phyloP scores from a whole-genome alignment of 2,113 vertebrate genomes.

The Scomber scombrus region DNA sequence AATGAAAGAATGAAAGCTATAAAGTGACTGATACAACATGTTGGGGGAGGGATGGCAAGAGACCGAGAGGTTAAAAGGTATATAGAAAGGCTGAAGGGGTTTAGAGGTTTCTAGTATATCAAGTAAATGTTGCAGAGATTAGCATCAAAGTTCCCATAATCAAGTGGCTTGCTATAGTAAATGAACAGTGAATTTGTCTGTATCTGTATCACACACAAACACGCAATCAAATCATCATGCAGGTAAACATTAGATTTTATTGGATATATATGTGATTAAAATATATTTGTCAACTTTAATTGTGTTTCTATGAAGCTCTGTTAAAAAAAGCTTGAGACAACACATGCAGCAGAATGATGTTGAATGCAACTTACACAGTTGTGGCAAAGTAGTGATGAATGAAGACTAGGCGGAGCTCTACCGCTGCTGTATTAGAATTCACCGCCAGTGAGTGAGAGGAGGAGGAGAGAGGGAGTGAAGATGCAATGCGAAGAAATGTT shows the following conservation, averaged over 20 bases:
- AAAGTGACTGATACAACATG: conserved; percentile 38
- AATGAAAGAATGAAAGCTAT: conserved; percentile 49
- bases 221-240: not conserved
- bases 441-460: conserved; percentile 38
- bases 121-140: conserved; percentile 30
- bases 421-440: conserved; percentile 74
- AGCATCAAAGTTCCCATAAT: conserved; percentile 1
- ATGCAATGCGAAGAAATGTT: conserved; percentile 63
- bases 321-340: conserved; percentile 4
- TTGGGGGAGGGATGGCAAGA: not conserved
- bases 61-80: conserved; percentile 19
- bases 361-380: conserved; percentile 52
- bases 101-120: conserved; percentile 26
- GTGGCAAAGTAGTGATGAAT: conserved; percentile 75
- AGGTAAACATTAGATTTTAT: not conserved
- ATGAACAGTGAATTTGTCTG: not conserved
- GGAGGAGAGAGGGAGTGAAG: conserved; percentile 31
- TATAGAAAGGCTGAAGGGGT: conserved; percentile 16
- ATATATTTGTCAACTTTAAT: not conserved
- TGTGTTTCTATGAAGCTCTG: conserved; percentile 13
- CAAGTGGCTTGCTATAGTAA: conserved; percentile 21
- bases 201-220: not conserved
- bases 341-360: conserved; percentile 31
- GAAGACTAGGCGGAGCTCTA: conserved; percentile 77
- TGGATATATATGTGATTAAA: not conserved